Base-by-base conservation (phyloP, 2,113 vertebrate species). In the Ovibos moschatus region DNA sequence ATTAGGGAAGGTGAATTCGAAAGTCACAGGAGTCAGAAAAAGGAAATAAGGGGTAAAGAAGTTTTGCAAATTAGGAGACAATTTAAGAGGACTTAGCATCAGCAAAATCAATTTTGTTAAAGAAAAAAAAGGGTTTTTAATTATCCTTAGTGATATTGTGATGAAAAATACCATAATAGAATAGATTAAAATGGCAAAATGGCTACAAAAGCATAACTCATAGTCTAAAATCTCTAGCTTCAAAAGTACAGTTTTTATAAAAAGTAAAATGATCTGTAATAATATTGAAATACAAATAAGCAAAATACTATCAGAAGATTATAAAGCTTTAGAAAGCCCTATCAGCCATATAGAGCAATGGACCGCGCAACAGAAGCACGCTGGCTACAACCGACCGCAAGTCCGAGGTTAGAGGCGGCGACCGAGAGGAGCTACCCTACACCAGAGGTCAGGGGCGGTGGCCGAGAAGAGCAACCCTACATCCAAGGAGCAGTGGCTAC, bases 321-420 rank as follows among this genome's bases (percentile, higher is more conserved):
- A 74, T 7, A 60, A 27, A 91, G 28, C 45, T 50, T 25, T 19
- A 76, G 30, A 92, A 92, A 74, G 11, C 1, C 6, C 12, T 28
- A 47, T 71, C 14, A 60, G 12, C 5, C 28, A 71, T 36, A 40
- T 23, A 71, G 2, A 28, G 58, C 0, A 1, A 62, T 30, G 28
- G 28, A 30, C 6, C 0, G 2, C 0, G 0, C 1, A 30, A 14
- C 28, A 60, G 58, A 30, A 30, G 13, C 5, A 0, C 0, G 27
- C 58, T 1, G 2, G 27, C 12, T 60, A 5, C 1, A 2, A 60
- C 28, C 5, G 2, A 30, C 58, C 0, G 0, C 28, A 14, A 30
- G 58, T 30, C 58, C 0, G 2, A 62, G 58, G 6, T 62, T 3
- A 58, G 2, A 28, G 58, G 28, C 1, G 0, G 13, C 2, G 1